Base-by-base conservation (phyloP, 1,140 invertebrate species). In the Drosophila grimshawi region DNA sequence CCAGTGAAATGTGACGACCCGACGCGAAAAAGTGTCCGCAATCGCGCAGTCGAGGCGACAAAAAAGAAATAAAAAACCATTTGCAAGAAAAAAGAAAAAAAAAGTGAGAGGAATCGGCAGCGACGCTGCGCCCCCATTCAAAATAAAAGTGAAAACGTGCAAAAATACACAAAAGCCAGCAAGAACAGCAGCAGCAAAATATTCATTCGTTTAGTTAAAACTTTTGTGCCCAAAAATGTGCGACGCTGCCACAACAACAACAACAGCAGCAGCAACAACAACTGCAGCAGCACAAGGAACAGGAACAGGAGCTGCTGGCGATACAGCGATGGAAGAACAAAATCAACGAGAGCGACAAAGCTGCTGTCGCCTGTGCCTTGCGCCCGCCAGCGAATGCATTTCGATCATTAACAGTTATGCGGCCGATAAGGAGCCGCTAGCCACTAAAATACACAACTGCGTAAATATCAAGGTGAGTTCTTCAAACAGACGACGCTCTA, bases 391-490 rank as follows among this genome's bases (percentile, higher is more conserved):
- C 49, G 92, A 92, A 64, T 92, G 92, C 81, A 92, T 92, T 81
- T 92, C 91, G 59, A 92, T 92, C 62, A 92, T 92, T 62, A 92
- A 92, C 39, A 92, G 91, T 76, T 91, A 91, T 81, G 92, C 92
- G 46, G 92, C 92, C 66, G 92, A 92, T 74, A 92, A 92, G 80
- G 92, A 92, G 76, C 90, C 92, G 51, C 62, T 92, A 65, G 76
- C 88, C 35, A 90, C 77, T 51, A 92, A 92, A 86, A 92, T 92
- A 72, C 78, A 88, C 56, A 90, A 91, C 62, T 92, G 92, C 76
- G 92, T 92, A 75, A 81, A 83, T 76, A 91, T 92, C 65, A 92
- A 92, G 91, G 92, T 92, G 66, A 92, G 92, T 85, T 19, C 19
- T 19, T 19, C 19, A 46, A 45, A 46, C 52, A 53, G 62, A 37